Percentiles rank a stretch among this genome's conserved stretches.
phyloP scores from a whole-genome alignment of 2,888 invertebrate genomes.

The Cryptocheilus praepositus region DNA sequence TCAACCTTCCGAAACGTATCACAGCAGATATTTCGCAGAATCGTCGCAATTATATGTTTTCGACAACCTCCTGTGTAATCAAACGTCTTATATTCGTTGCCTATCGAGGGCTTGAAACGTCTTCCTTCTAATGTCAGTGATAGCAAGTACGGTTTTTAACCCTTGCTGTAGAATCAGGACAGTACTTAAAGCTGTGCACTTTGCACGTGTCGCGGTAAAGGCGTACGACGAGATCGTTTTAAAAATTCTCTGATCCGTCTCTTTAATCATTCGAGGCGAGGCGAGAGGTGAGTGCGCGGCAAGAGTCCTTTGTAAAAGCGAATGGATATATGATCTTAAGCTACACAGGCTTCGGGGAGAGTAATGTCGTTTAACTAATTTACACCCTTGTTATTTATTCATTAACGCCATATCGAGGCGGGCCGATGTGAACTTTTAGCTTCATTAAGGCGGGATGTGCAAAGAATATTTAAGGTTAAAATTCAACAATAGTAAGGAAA shows the following conservation, averaged over 20 bases:
- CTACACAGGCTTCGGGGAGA: constrained; percentile 1
- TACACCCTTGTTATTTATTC: neutral
- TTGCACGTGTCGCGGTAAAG: constrained; percentile 11
- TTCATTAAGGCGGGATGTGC: neutral
- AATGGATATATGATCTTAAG: constrained; percentile 1
- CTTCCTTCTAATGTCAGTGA: neutral
- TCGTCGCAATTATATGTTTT: no score
- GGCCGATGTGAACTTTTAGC: neutral
- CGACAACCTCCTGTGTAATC: no score
- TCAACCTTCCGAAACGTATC: no score
- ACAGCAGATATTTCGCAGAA: no score
- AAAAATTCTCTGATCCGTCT: constrained; percentile 32
- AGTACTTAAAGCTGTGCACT: constrained; percentile 1
- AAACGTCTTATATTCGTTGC: no score
- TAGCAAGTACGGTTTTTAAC: constrained; percentile 18
- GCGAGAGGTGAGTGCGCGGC: constrained; percentile 34
- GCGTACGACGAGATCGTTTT: constrained; percentile 17
- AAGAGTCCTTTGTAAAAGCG: constrained; percentile 19
- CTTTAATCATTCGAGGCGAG: constrained; percentile 36
- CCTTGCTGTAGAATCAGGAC: constrained; percentile 16
- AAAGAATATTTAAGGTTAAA: neutral
- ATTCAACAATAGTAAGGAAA: no score
- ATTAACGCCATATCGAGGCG: neutral
- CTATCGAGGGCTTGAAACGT: no score
- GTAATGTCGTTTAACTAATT: constrained; percentile 2